Base-by-base conservation (phyloP, 2,797 vertebrate species). In the Enteromius unitaeniatus region DNA sequence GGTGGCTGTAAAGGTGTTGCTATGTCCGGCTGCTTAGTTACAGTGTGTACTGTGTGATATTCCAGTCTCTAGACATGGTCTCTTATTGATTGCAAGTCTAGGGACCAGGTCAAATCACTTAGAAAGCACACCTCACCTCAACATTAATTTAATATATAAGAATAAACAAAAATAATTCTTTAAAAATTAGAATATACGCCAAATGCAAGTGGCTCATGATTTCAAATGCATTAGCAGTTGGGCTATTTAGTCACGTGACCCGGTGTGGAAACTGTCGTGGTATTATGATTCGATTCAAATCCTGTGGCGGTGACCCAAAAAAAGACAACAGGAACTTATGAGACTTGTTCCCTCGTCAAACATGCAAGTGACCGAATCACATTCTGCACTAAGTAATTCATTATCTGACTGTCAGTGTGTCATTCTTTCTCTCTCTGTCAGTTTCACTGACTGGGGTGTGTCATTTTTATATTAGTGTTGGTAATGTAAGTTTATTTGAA, bases 261-360 rank as follows among this genome's bases (percentile, higher is more conserved):
- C n/a, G 14, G 10, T 31, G 47, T 55, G 47, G 47, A 67, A 76
- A 28, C 31, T 64, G n/a, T 42, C 0, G 2, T 55, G 17, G 34
- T 68, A 67, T 76, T 75, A 64, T 49, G 3, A 81, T 55, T 19
- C 4, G 15, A 82, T 75, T 82, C 17, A 76, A 76, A 82, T 82
- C 6, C 34, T 67, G 72, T 76, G 81, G 81, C 17, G 2, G n/a
- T 76, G 81, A 82, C 72, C 72, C 62, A 53, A 21, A 64, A 64
- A 76, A 19, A 26, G 34, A 45, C 23, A 3, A 15, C 31, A 82
- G 31, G 47, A 42, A 26, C 28, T 37, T 26, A n/a, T 34, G 11
- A 60, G 26, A 51, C 58, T 72, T 55, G 3, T 62, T 26, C 37
- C 40, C 26, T 26, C 28, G n/a, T 28, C 60, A 67, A 53, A 82